Conservation (phyloP, 2,113 vertebrate species). For the Eublepharis macularius region DNA sequence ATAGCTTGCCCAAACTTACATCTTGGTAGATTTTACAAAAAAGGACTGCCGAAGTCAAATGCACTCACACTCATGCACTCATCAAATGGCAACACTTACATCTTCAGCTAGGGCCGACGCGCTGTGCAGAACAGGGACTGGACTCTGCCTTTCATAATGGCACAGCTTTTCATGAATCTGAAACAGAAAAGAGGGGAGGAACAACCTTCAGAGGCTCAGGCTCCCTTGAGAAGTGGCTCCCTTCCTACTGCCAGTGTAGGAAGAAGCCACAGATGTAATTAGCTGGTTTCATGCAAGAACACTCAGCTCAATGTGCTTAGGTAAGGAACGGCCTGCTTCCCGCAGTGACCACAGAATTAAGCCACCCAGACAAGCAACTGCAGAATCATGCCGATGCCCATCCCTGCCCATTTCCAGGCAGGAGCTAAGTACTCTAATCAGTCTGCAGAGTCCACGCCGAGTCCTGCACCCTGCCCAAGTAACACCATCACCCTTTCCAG, state of each 20-base stretch:
- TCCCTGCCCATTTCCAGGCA: no score
- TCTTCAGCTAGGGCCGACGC: slow-evolving; percentile 89
- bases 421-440: no score
- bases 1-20: neutral
- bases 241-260: neutral
- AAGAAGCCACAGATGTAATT: neutral
- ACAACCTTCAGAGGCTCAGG: neutral
- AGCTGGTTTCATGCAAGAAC: neutral
- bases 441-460: no score
- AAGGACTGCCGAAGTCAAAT: neutral
- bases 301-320: neutral
- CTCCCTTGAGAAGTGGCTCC: neutral
- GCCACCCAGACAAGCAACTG: no score
- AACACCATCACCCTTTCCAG: no score
- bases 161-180: slow-evolving; percentile 94
- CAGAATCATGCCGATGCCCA: no score
- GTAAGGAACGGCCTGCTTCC: neutral
- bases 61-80: fast-evolving
- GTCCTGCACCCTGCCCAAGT: no score
- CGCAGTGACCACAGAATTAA: no score
- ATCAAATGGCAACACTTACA: slow-evolving; percentile 74
- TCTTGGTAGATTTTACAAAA: neutral
- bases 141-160: slow-evolving; percentile 88
- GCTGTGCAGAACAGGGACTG: slow-evolving; percentile 88
- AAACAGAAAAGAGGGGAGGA: slow-evolving; percentile 46